Evolutionary conservation across 1,140 invertebrate genomes (phyloP), one percentile per base, ranked within the genome.

Genomic region (Subanguina moxae): DNA sequence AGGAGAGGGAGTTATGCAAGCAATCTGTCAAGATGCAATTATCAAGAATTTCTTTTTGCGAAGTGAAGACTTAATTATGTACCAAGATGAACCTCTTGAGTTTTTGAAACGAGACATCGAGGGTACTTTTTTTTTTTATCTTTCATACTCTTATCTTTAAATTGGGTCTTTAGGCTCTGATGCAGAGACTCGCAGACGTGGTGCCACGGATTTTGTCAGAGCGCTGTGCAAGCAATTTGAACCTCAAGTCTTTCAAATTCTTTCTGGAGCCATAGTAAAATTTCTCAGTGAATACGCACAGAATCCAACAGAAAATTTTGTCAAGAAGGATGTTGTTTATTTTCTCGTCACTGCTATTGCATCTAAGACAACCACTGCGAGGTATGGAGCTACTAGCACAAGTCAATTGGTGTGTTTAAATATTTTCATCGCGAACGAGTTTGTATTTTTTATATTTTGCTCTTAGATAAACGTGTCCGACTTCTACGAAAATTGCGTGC

Each of bases 41-140:
- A 93, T 97, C 72, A 94, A 94, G 0, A 98, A 97, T 83, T 93
- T 97, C 88, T 89, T 95, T 83, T 94, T 98, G 74, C 86, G 94
- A 87, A 87, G 90, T 91, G 85, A 83, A 73, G 95, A 98, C 85
- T 89, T 92, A 84, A 94, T 97, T 84, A 82, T 94, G 42, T 97
- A 97, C 85, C 91, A 95, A 84, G 93, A 97, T 80, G 97, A 96
- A 84, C 91, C 94, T 0, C 94, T 97, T 83, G 94, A 98, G 85
- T 98, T 97, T 80, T 95, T 97, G 67, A 85, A 93, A 45, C 86
- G 92, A 57, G 95, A 98, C 85, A 93, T 98, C 70, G 94, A 98
- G 86, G 94, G 94, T 74, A 63, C n/a, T n/a, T n/a, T n/a, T n/a
- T n/a, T n/a, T n/a, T n/a, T n/a, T n/a, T n/a, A n/a, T n/a, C n/a